Conservation (phyloP, 2,797 vertebrate genomes). For the Lates japonicus region DNA sequence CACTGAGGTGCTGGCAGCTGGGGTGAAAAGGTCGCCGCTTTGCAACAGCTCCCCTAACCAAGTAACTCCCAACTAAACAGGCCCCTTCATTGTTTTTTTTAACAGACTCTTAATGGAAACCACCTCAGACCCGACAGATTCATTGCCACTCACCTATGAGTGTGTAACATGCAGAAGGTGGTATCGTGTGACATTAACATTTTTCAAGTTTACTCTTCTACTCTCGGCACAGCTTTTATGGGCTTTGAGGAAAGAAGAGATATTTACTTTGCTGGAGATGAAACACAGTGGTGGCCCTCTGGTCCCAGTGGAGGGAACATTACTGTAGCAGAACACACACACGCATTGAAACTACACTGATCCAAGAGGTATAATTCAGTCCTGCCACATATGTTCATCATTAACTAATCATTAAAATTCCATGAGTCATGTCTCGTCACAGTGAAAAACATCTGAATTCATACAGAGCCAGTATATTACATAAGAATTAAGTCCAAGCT, state of each 20-base stretch:
- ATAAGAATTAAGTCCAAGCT: not conserved
- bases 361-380: slow-evolving; percentile 12
- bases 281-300: slow-evolving; percentile 29
- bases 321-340: slow-evolving; percentile 18
- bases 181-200: slow-evolving; percentile 49
- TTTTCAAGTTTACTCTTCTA: slow-evolving; percentile 41
- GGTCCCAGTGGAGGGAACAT: slow-evolving; percentile 27
- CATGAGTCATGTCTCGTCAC: slow-evolving; percentile 13
- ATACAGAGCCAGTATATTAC: not conserved
- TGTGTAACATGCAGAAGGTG: slow-evolving; percentile 21
- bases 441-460: slow-evolving; percentile 13
- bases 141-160: slow-evolving; percentile 46
- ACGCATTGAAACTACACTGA: not conserved
- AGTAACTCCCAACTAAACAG: slow-evolving; percentile 19
- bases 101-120: slow-evolving; percentile 57
- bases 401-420: slow-evolving; percentile 23
- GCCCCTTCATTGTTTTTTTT: slow-evolving; percentile 17
- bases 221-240: slow-evolving; percentile 57
- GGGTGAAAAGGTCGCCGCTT: slow-evolving; percentile 35
- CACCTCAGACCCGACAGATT: slow-evolving; percentile 56
- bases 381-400: slow-evolving; percentile 19
- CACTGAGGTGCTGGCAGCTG: slow-evolving; percentile 8
- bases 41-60: slow-evolving; percentile 7
- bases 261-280: slow-evolving; percentile 61
- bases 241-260: slow-evolving; percentile 36